Evolutionary conservation across 2,797 vertebrate genomes (phyloP), one percentile per base, ranked within the genome.

Genomic region (Thamnophis elegans): DNA sequence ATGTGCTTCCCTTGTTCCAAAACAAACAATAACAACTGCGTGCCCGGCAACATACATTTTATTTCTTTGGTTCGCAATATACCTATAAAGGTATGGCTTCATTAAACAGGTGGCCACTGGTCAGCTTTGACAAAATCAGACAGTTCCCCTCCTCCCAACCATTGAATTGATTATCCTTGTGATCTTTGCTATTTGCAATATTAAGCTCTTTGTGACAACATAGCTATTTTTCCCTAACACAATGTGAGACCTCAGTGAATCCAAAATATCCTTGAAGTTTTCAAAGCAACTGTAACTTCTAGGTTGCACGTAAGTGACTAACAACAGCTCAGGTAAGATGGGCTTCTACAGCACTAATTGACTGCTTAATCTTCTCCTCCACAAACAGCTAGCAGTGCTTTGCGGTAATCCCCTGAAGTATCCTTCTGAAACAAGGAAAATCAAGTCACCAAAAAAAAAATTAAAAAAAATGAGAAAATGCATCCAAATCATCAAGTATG

Each of bases 331-430:
- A 96, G 96, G 95, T 92, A 42, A 0, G 1, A 94, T 55, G 73
- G 60, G 93, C 12, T 92, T 55, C 94, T 0, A 12, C 0, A 22
- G 13, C 65, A 59, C 42, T 13, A 28, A 11, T 0, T 18, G 7
- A 5, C 32, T 1, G 0, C 87, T 95, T 98, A 98, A 96, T 98
- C 97, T 87, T 98, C 98, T 32, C 98, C 99, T 0, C 99, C 99
- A 1, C 99, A 99, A 91, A 99, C 97, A 89, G 96, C 59, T 96
- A 99, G 97, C 96, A 99, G 97, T 78, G 98, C 99, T 97, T 99
- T 99, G 96, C 98, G 92, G 96, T 99, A 99, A 97, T 99, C 98
- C n/a, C 99, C 99, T 0, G 99, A 99, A 32, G 99, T 99, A 95
- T 99, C 99, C 2, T 98, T 98, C 99, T 99, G 97, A 92, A 82